Evolutionary conservation across 92 coral and sea anemone genomes (phyloP), one percentile per base, ranked within the genome.

Genomic region (Hydrozoanthus gracilis): DNA sequence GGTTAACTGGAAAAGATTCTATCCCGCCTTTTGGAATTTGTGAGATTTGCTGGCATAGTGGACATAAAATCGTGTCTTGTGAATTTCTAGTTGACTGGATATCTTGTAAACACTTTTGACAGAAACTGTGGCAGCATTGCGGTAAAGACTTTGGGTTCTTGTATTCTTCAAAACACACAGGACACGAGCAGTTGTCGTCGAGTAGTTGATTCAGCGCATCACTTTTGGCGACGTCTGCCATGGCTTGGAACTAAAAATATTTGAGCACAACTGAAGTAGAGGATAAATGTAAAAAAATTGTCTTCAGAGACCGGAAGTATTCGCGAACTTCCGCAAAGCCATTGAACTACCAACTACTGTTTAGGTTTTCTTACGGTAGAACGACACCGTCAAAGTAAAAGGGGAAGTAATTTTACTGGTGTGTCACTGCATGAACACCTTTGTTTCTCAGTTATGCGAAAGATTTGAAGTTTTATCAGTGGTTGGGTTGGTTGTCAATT

Each of bases 131-230:
- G 5, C 76, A 71, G 76, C 76, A 71, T 8, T 3, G 14, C 3
- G 76, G 76, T 12, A 71, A 50, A 39, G 76, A 39, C 50, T 48
- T 71, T 39, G 76, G 76, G 76, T 71, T 71, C 44, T 71, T 71
- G 76, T 44, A 71, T 7, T 71, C 76, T 50, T 71, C 54, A 45
- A 71, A 71, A 44, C 76, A 71, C 14, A 71, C 46, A 45, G 76
- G 46, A 71, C 76, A 71, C 13, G 76, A 71, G 54, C 76, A 71
- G 76, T 71, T 71, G 17, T 71, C 76, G 0, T 10, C 76, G 13
- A 71, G 50, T 4, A 71, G 76, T 44, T 45, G 47, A 10, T 11
- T 48, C 10, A 71, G 6, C 11, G 15, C 76, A 35, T 71, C 17
- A 9, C 51, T 13, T 44, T 71, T 71, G 49, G 16, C 12, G 15